Conservation (phyloP, 2,888 invertebrate species). For the Venusia cambrica region DNA sequence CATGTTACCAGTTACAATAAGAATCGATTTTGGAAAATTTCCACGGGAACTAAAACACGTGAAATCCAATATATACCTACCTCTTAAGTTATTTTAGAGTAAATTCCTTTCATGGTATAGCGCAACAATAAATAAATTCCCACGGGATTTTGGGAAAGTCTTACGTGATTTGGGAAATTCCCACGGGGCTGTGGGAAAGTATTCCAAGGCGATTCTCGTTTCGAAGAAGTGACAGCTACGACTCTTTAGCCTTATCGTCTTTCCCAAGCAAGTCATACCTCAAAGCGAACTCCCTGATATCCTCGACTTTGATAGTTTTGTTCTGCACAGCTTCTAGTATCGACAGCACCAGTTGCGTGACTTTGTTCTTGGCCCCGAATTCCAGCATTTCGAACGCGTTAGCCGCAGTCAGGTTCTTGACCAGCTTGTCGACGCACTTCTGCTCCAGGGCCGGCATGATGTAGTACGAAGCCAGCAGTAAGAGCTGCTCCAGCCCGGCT, state of each 20-base stretch:
- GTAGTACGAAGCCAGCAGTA: constrained; percentile 46
- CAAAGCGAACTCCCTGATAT: constrained; percentile 37
- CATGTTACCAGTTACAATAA: too few relatives aligned
- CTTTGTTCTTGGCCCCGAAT: constrained; percentile 46
- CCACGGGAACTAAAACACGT: too few relatives aligned
- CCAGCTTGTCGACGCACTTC: constrained; percentile 45
- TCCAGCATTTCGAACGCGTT: constrained; percentile 39
- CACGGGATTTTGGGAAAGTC: too few relatives aligned
- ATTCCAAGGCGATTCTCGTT: too few relatives aligned
- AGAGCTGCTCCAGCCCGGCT: constrained; percentile 41
- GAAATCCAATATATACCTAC: too few relatives aligned
- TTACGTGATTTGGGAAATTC: too few relatives aligned
- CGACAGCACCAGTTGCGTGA: constrained; percentile 39
- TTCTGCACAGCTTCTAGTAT: constrained; percentile 44
- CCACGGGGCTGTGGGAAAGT: too few relatives aligned
- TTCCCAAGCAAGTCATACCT: constrained; percentile 16
- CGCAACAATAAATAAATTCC: too few relatives aligned
- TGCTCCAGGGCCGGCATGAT: constrained; percentile 52
- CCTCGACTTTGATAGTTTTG: constrained; percentile 30
- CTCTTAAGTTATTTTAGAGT: too few relatives aligned
- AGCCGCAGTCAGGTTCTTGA: constrained; percentile 22
- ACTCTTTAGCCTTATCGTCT: constrained; percentile 6
- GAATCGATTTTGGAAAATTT: too few relatives aligned
- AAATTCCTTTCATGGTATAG: too few relatives aligned
- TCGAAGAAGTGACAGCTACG: constrained; percentile 7